These are phyloP conservation scores for Sparus aurata DNA, from an alignment of 2,797 vertebrate species.

Conservation along the genomic window DNA sequence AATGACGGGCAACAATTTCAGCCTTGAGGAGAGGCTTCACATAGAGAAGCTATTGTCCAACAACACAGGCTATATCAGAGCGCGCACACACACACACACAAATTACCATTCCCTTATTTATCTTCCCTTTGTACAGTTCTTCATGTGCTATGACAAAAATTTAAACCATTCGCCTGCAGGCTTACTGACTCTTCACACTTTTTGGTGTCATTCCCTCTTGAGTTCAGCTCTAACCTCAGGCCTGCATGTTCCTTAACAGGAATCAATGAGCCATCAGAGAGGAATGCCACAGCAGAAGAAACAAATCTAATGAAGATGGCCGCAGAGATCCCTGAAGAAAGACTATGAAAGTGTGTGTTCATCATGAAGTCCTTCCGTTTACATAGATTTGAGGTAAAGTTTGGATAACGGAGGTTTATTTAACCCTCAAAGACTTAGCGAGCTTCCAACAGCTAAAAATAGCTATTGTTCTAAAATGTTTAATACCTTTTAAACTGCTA, in stretches of 20 bases:
- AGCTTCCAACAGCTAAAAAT: no score
- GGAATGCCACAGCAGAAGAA: slow-evolving; percentile 16
- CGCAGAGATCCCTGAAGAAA: neutral
- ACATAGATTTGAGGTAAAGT: neutral
- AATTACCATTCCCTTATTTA: slow-evolving; percentile 36
- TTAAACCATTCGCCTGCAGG: slow-evolving; percentile 55
- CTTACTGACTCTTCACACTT: slow-evolving; percentile 32
- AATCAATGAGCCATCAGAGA: slow-evolving; percentile 34
- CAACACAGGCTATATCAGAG: slow-evolving; percentile 46
- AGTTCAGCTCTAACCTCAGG: slow-evolving; percentile 11
- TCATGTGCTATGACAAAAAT: slow-evolving; percentile 58
- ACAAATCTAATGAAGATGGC: slow-evolving; percentile 4
- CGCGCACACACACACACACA: slow-evolving; percentile 31
- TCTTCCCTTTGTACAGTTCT: slow-evolving; percentile 23
- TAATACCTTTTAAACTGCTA: no score
- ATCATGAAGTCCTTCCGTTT: slow-evolving; percentile 1
- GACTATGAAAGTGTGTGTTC: neutral
- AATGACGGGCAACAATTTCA: slow-evolving; percentile 60
- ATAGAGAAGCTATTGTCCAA: slow-evolving; percentile 77
- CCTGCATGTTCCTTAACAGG: neutral
- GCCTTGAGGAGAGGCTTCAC: slow-evolving; percentile 59
- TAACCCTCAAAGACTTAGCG: no score
- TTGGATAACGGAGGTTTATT: neutral
- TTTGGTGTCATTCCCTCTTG: neutral
- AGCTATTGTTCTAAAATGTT: no score